Conservation (phyloP, 1,140 invertebrate genomes). For the Macrobrachium rosenbergii region DNA sequence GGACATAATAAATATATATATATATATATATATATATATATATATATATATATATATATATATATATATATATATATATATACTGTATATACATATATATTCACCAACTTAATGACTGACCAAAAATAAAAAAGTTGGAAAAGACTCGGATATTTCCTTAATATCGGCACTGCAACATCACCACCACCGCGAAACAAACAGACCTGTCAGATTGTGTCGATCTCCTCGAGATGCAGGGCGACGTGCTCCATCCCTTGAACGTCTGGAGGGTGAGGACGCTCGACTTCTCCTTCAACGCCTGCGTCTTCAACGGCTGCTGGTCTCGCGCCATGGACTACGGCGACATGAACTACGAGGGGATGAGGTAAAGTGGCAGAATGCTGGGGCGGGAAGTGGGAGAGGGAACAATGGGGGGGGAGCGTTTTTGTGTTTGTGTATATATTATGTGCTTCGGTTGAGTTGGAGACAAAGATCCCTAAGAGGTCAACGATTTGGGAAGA, state of each 20-base stretch:
- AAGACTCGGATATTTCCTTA: not conserved
- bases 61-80: not conserved
- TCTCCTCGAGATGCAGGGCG: slow-evolving; percentile 37
- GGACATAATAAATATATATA: slow-evolving; percentile 1
- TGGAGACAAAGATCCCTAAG: too few species aligned
- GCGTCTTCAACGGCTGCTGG: slow-evolving; percentile 46
- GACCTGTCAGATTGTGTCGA: slow-evolving; percentile 31
- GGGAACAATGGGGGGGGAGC: not conserved
- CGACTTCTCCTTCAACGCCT: slow-evolving; percentile 55
- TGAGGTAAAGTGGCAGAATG: slow-evolving; percentile 40
- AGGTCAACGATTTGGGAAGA: too few species aligned
- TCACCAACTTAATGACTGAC: not conserved
- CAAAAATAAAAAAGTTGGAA: not conserved
- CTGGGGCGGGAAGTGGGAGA: not conserved
- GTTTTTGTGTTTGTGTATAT: not conserved
- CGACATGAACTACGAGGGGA: slow-evolving; percentile 40
- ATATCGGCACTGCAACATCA: not conserved
- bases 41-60: slow-evolving; percentile 4
- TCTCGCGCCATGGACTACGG: slow-evolving; percentile 40
- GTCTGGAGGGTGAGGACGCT: slow-evolving; percentile 51
- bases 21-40: slow-evolving; percentile 13
- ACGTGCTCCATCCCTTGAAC: slow-evolving; percentile 37
- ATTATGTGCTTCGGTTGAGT: too few species aligned
- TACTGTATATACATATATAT: not conserved
- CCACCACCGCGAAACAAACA: not conserved